These are phyloP conservation scores for Coregonus sp. DNA, from an alignment of 2,797 vertebrate genomes.

Conservation along the genomic window DNA sequence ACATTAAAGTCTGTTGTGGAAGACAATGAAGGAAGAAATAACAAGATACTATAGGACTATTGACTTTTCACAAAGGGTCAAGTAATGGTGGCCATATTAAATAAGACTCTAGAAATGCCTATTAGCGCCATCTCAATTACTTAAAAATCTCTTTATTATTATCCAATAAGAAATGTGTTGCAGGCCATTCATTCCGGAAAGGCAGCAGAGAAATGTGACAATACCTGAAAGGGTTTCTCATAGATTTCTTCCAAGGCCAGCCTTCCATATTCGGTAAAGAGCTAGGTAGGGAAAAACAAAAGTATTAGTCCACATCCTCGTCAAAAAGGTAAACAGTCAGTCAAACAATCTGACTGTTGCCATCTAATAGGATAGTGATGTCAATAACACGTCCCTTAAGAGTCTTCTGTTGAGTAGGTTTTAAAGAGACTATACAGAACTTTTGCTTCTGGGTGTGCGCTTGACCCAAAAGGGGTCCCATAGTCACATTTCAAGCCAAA, in stretches of 20 bases:
- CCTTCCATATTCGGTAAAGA: slow-evolving; percentile 89
- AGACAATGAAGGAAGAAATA: neutral
- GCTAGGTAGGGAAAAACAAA: slow-evolving; percentile 55
- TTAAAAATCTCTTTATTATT: neutral
- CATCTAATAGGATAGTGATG: neutral
- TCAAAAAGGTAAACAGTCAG: neutral
- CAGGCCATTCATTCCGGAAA: neutral
- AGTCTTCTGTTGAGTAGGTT: neutral
- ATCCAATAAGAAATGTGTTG: neutral
- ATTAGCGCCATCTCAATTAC: neutral
- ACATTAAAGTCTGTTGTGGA: slow-evolving; percentile 81
- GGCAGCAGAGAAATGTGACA: slow-evolving; percentile 5
- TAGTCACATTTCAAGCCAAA: neutral
- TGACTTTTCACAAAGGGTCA: neutral
- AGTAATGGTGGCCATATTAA: neutral
- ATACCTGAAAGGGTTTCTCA: slow-evolving; percentile 89
- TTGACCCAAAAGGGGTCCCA: neutral
- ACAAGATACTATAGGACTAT: neutral
- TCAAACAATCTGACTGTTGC: neutral
- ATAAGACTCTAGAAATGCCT: neutral
- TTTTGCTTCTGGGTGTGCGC: neutral
- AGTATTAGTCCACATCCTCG: neutral
- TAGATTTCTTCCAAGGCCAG: slow-evolving; percentile 89
- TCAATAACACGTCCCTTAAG: neutral
- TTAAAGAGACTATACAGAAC: neutral